A percentile compares a stretch with the other conserved stretches of the same genome.
These are phyloP conservation scores for Notocelia uddmanniana DNA, from an alignment of 2,888 invertebrate genomes.

Conservation along the genomic window DNA sequence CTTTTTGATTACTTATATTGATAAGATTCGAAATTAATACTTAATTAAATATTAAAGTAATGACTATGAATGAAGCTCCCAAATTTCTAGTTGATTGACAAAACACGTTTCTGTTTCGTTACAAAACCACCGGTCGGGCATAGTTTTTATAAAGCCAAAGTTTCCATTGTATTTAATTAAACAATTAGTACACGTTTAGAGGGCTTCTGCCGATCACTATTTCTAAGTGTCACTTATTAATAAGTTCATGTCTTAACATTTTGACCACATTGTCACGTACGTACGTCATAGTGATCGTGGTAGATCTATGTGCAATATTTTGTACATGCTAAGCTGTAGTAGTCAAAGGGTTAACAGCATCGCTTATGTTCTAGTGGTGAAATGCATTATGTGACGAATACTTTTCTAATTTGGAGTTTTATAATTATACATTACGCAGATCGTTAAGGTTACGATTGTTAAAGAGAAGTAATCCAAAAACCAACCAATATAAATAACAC, in stretches of 20 bases:
- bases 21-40: conserved; percentile 23
- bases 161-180: conserved; percentile 16
- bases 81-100: conserved; percentile 22
- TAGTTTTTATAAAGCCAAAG: conserved; percentile 31
- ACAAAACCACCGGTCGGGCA: conserved; percentile 38
- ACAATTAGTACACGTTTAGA: neutral
- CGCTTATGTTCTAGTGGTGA: neutral
- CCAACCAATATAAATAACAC: too few relatives aligned
- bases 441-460: neutral
- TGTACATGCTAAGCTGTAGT: neutral
- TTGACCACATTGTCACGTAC: neutral
- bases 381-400: too few relatives aligned
- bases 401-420: too few relatives aligned
- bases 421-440: too few relatives aligned
- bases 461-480: neutral
- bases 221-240: neutral
- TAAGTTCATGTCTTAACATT: too few relatives aligned
- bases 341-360: neutral
- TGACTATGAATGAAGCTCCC: conserved; percentile 19
- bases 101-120: neutral
- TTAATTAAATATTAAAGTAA: conserved; percentile 20
- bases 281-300: neutral
- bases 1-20: conserved; percentile 14
- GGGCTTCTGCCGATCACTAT: conserved; percentile 16
- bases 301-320: neutral